Evolutionary conservation across 2,113 vertebrate species (phyloP), one percentile per base, ranked within the genome.

Genomic region (Pelobates fuscus): DNA sequence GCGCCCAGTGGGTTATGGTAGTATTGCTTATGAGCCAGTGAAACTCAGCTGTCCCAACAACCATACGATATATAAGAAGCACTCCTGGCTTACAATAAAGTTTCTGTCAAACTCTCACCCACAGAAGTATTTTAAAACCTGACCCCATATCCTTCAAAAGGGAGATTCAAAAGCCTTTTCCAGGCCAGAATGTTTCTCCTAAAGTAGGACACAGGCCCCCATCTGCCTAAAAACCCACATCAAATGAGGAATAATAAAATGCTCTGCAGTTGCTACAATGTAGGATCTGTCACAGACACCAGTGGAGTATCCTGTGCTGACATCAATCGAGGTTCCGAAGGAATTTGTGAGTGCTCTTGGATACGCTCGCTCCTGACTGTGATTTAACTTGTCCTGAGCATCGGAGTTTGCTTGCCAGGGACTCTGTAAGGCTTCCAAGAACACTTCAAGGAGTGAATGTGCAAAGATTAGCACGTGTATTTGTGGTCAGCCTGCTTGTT

Each of bases 61-160:
- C 49, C 29, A 55, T 74, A 49, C 65, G 24, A 66, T 66, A 49
- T 64, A 64, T 20, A 32, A 21, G 46, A 46, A 10, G 52, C 21
- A 8, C 18, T 2, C 18, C 4, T 23, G 20, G 21, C n/a, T 8
- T 37, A 75, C 71, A 75, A 46, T 66, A 15, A 24, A 15, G 29
- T 44, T 4, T 67, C 62, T 66, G 71, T 75, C 62, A 21, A 15
- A 30, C 62, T 21, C 52, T 44, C 62, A 59, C 52, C 62, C 62
- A 58, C 62, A 18, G 12, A 30, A 58, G 43, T 30, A 58, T 58
- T 67, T 75, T 75, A 66, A 66, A 75, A 66, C 63, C 43, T 66
- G 63, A 66, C 71, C 71, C 63, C 18, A 26, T 66, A 46, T 30
- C 58, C 71, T 66, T 75, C 71, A 75, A 75, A 75, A 66, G 71